Conservation (phyloP, 2,113 vertebrate species). For the Leptobrachium ailaonicum region DNA sequence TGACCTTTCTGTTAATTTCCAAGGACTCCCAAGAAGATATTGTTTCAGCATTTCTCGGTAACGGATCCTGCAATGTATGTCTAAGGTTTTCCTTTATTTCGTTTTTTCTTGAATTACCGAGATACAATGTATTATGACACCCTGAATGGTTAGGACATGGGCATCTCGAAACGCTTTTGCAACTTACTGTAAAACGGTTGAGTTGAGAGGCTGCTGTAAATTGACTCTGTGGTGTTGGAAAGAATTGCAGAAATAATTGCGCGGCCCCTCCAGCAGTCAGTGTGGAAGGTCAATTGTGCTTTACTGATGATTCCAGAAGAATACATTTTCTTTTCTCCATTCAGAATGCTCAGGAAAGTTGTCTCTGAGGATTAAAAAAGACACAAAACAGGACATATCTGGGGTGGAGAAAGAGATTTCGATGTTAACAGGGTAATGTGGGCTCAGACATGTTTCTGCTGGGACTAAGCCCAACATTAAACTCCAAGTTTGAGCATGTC, state of each 20-base stretch:
- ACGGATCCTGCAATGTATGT: background rate
- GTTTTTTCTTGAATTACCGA: background rate
- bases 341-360: slow-evolving; percentile 21
- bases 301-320: slow-evolving; percentile 31
- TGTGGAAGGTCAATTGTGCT: slow-evolving; percentile 12
- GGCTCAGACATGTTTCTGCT: slow-evolving; percentile 44
- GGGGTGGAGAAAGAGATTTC: slow-evolving; percentile 38
- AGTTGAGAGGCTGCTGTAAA: background rate
- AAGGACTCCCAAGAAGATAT: background rate
- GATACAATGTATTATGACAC: no score
- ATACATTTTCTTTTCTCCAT: slow-evolving; percentile 21
- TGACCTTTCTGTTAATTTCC: background rate
- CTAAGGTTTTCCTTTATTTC: background rate
- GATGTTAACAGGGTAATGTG: slow-evolving; percentile 42
- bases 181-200: background rate
- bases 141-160: no score
- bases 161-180: background rate
- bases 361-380: slow-evolving; percentile 33
- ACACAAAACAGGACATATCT: slow-evolving; percentile 37
- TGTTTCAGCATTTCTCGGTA: background rate
- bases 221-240: slow-evolving; percentile 2
- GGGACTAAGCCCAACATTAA: fast-evolving
- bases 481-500: background rate
- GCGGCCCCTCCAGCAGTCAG: slow-evolving; percentile 10
- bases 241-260: slow-evolving; percentile 14